Evolutionary conservation across 2,113 vertebrate species (phyloP), one percentile per base, ranked within the genome.

Genomic region (Percina caprodes): DNA sequence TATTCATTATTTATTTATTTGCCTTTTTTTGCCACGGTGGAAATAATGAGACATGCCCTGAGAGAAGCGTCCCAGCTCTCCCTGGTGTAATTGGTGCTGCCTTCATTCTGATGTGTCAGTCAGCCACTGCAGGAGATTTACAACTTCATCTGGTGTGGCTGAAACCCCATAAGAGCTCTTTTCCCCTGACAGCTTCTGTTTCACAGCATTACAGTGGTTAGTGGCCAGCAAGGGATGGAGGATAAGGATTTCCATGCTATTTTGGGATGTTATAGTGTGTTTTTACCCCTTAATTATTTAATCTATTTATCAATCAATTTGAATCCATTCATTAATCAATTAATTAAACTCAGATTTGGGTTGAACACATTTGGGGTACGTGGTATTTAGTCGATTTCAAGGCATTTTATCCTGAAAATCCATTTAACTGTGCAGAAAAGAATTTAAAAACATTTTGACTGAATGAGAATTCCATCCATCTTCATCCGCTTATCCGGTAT

Each of bases 41-140:
- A 92, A 90, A 90, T 89, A 91, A 89, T 75, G 70, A 86, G 86
- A 89, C 77, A 74, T 75, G 77, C 76, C 80, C 89, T 78, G 71
- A 70, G 87, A 91, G 80, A 88, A 87, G 73, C 58, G 54, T 75
- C 52, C 83, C 71, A 59, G 60, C 83, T 74, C 84, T 77, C 83
- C 80, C 56, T 24, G 42, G 83, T 82, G 88, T 91, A 93, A 91
- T 91, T 92, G 91, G 87, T 82, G 80, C 79, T 86, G 74, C 72
- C 74, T 83, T 84, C 72, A 62, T 89, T 76, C 62, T 91, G 89
- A 92, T 85, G 80, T 83, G 88, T 88, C 86, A 89, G 68, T 90
- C 87, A 86, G 54, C 52, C 68, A 48, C 82, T 77, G 86, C 81
- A 83, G 80, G 67, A 72, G 79, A 87, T 90, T 91, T 89, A 91